A percentile compares a stretch with the other conserved stretches of the same genome.
phyloP scores from a whole-genome alignment of 2,888 invertebrate species.

The Drosophila tanythrix region DNA sequence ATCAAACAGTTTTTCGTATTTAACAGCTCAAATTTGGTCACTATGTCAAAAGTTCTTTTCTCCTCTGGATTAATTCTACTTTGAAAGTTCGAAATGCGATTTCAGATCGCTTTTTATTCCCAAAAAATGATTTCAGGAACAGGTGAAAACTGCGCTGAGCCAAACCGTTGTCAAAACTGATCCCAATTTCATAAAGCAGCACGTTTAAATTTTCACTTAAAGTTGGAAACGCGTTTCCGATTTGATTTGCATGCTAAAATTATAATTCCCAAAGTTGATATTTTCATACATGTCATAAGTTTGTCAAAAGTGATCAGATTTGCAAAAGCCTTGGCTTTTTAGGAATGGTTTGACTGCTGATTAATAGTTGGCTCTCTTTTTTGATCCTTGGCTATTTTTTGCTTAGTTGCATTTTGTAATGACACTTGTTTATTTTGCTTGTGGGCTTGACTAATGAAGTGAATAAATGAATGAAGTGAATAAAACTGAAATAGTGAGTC shows the following conservation, averaged over 20 bases:
- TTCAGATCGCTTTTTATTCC: no score
- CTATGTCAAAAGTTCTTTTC: no score
- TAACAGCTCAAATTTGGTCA: no score
- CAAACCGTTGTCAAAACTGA: background rate
- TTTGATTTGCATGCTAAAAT: background rate
- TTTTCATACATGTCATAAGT: background rate
- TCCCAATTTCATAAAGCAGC: background rate
- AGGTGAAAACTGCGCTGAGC: no score
- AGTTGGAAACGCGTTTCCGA: background rate
- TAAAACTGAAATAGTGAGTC: constrained; percentile 10
- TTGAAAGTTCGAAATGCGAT: no score
- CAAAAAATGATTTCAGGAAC: no score
- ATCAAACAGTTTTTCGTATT: background rate
- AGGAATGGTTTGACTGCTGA: no score
- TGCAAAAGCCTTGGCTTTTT: background rate
- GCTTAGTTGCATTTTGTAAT: background rate
- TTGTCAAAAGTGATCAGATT: background rate
- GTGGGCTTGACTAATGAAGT: background rate
- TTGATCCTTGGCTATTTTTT: background rate
- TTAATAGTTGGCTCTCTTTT: background rate
- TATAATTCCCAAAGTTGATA: background rate
- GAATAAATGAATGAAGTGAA: constrained; percentile 13
- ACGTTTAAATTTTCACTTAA: background rate
- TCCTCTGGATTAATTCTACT: no score
- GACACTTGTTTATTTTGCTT: background rate